A percentile compares a stretch with the other conserved stretches of the same genome.
Conservation (phyloP, 1,140 invertebrate genomes). For the Pissodes strobi region DNA sequence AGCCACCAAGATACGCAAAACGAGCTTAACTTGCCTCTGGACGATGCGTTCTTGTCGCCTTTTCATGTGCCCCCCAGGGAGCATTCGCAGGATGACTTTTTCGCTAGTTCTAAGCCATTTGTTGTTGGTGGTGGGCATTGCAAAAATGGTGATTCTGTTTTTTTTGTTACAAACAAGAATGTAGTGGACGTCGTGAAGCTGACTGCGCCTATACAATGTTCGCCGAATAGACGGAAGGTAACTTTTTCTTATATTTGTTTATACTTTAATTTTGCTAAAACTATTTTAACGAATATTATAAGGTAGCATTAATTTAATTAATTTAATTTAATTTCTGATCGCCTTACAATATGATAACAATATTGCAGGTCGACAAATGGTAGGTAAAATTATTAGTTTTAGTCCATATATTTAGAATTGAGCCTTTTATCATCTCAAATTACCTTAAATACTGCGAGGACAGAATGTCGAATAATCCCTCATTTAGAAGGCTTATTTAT, state of each 20-base stretch:
- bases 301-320: no score
- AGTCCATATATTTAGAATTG: no score
- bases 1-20: conserved; percentile 48
- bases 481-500: no score
- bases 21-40: conserved; percentile 48
- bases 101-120: conserved; percentile 52
- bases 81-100: conserved; percentile 35
- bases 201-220: conserved; percentile 47
- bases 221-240: conserved; percentile 51
- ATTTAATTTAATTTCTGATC: no score
- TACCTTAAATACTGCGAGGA: no score
- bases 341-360: no score
- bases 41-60: conserved; percentile 47
- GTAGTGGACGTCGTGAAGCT: conserved; percentile 54
- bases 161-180: conserved; percentile 53
- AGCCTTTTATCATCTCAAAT: no score
- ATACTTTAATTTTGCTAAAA: background rate
- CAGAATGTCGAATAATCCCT: no score
- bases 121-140: conserved; percentile 53
- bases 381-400: no score
- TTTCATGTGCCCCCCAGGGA: conserved; percentile 34
- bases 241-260: no score
- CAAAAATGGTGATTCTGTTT: conserved; percentile 54
- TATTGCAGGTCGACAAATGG: no score
- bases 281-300: no score